Conservation (phyloP, 2,888 invertebrate species). For the Heliconius ethilla region DNA sequence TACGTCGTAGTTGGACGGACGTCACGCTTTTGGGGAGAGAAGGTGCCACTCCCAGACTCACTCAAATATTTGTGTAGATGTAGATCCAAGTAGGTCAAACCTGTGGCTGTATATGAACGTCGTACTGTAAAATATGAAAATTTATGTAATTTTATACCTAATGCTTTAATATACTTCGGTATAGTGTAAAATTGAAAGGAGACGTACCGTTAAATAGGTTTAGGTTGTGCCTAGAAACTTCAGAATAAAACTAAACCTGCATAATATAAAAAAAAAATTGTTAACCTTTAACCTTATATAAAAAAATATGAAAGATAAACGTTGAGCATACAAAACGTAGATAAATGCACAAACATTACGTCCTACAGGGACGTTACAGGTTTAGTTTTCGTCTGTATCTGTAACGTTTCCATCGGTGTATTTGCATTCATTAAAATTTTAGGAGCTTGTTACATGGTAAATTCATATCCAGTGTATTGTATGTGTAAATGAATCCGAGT, state of each 20-base stretch:
- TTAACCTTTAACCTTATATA: constrained; percentile 35
- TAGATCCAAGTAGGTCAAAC: constrained; percentile 67
- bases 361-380: too few species aligned
- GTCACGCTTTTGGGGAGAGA: constrained; percentile 58
- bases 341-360: background rate
- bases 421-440: constrained; percentile 43
- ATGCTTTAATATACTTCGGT: background rate
- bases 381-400: constrained; percentile 23
- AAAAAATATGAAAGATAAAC: background rate
- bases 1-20: constrained; percentile 42
- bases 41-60: constrained; percentile 67
- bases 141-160: background rate
- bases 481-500: constrained; percentile 63
- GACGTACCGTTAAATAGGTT: background rate
- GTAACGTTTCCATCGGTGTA: constrained; percentile 36
- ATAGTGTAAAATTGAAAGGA: background rate
- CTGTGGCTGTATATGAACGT: constrained; percentile 53
- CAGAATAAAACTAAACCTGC: background rate
- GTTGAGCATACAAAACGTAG: background rate
- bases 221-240: background rate
- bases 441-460: constrained; percentile 41
- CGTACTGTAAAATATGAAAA: background rate
- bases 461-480: constrained; percentile 46
- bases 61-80: constrained; percentile 67
- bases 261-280: background rate